These are phyloP conservation scores for Ormyrus labotus DNA, from an alignment of 2,888 invertebrate genomes.

Conservation along the genomic window DNA sequence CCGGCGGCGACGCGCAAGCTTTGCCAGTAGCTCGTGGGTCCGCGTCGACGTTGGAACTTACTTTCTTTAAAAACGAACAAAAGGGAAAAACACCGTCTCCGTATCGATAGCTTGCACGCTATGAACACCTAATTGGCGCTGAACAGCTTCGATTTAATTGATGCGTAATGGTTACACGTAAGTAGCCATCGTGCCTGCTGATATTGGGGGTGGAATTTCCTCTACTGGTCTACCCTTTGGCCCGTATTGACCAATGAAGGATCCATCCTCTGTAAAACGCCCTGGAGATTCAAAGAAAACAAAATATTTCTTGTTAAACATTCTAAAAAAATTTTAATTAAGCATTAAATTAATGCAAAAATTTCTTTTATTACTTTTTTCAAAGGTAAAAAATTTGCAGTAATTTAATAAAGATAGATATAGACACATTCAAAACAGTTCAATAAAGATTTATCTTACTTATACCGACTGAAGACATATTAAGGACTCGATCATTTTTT, in stretches of 20 bases:
- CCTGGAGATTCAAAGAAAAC: constrained; percentile 76
- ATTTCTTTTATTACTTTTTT: too few relatives aligned
- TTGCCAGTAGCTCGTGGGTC: background rate
- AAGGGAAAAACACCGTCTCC: constrained; percentile 62
- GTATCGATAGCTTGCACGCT: constrained; percentile 68
- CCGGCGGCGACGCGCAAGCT: constrained; percentile 15
- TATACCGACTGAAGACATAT: constrained; percentile 47
- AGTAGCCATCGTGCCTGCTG: constrained; percentile 80
- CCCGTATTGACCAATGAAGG: constrained; percentile 98
- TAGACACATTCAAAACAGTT: constrained; percentile 39
- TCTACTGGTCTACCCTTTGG: constrained; percentile 78
- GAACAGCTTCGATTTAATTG: constrained; percentile 55
- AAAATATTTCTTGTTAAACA: background rate
- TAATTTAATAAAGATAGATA: constrained; percentile 9
- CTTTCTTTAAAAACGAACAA: constrained; percentile 50
- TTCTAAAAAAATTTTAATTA: background rate
- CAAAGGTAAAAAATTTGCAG: background rate
- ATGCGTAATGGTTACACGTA: constrained; percentile 78
- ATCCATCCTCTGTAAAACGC: constrained; percentile 97
- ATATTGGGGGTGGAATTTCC: constrained; percentile 76
- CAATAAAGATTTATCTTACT: constrained; percentile 44
- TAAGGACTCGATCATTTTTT: constrained; percentile 49
- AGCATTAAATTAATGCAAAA: background rate
- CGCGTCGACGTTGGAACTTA: constrained; percentile 37
- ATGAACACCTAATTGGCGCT: constrained; percentile 65